These are phyloP conservation scores for Trematocara unimaculatum DNA, from an alignment of 2,113 vertebrate species.

Conservation along the genomic window DNA sequence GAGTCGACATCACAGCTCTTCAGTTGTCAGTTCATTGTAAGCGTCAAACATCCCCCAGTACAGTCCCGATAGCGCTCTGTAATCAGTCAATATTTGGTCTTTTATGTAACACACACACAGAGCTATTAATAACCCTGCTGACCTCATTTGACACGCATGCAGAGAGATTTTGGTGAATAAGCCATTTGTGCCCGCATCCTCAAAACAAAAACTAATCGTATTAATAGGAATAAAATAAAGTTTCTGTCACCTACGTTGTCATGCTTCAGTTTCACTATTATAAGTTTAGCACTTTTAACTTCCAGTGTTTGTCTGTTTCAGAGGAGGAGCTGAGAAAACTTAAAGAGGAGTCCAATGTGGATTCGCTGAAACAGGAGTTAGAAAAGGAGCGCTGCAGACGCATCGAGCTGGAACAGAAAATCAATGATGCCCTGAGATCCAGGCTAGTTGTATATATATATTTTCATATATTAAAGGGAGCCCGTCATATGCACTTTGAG, in stretches of 20 bases:
- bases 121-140: conserved; percentile 23
- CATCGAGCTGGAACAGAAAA: conserved; percentile 86
- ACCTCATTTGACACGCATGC: not conserved
- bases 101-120: conserved; percentile 16
- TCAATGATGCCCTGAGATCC: conserved; percentile 80
- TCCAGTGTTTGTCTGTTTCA: conserved; percentile 40
- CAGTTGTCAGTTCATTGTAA: not conserved
- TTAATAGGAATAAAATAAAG: not conserved
- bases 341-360: conserved; percentile 84
- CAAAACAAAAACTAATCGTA: not conserved
- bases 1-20: not conserved
- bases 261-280: not conserved
- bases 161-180: not conserved
- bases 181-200: not conserved
- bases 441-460: conserved; percentile 67
- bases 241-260: not conserved
- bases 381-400: conserved; percentile 85
- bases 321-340: conserved; percentile 95
- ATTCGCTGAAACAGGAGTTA: conserved; percentile 84
- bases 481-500: not conserved
- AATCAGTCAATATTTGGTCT: conserved; percentile 20
- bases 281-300: not conserved
- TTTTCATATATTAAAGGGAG: not conserved
- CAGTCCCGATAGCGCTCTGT: not conserved
- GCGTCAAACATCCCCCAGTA: not conserved